Evolutionary conservation across 2,113 vertebrate species (phyloP), one percentile per base, ranked within the genome.

Genomic region (Dasyornis broadbenti): DNA sequence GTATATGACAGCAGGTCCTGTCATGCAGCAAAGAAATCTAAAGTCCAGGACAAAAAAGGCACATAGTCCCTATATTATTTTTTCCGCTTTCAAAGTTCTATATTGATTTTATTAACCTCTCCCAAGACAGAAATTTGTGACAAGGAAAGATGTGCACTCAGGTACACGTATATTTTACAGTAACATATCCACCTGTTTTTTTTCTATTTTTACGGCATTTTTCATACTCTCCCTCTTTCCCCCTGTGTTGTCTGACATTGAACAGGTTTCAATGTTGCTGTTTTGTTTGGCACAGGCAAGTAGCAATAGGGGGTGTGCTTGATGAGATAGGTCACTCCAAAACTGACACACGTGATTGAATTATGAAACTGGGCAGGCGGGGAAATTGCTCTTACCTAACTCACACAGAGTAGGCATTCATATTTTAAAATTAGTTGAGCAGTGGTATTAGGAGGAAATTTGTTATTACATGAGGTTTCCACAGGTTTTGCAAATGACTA

Each of bases 181-280:
- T 6, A 65, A 59, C 12, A 24, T n/a, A 31, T 45, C 22, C 13
- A 14, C 23, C 22, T 50, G 45, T 1, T 0, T 2, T 73, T 59
- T 81, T 19, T 15, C 11, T 61, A 10, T 14, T 59, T 63, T 11
- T 42, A 18, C 22, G 35, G 5, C 0, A 2, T 14, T 18, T 30
- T 13, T 1, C 14, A 14, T 13, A 16, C 5, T 57, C 5, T 3
- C 15, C 19, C 12, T 14, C 5, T 31, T 7, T 40, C 1, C 0
- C 4, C 15, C 12, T 8, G 3, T 22, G 33, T 61, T 65, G 14
- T 53, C 24, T 66, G 53, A 64, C 5, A 24, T 75, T 57, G 78
- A 35, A 69, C 28, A 64, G 9, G 8, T 65, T 84, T 64, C 2
- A 1, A 12, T 73, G 63, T 65, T 87, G 31, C 33, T 39, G 9